phyloP scores from a whole-genome alignment of 1,140 invertebrate species.

The Diorhabda elongata region DNA sequence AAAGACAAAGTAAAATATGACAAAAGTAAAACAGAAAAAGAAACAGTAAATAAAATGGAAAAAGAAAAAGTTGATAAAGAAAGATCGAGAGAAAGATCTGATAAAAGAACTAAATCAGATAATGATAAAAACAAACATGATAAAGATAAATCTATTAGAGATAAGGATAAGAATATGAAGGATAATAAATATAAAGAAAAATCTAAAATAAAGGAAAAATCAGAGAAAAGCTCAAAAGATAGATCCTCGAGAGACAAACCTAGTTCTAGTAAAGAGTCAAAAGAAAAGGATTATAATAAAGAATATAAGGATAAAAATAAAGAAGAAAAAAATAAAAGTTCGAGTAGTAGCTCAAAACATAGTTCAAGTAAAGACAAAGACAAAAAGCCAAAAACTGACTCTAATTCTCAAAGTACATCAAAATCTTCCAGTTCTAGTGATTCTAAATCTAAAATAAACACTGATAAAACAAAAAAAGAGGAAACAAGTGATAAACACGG shows the following conservation, averaged over 20 bases:
- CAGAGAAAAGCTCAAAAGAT: conserved; percentile 17
- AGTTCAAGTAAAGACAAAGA: conserved; percentile 16
- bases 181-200: conserved; percentile 16
- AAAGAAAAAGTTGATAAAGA: conserved; percentile 28
- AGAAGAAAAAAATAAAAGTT: conserved; percentile 46
- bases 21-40: conserved; percentile 22
- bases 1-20: conserved; percentile 16
- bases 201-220: conserved; percentile 26
- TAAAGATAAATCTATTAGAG: conserved; percentile 13
- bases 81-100: conserved; percentile 22
- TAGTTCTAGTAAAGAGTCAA: not conserved
- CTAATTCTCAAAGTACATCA: conserved; percentile 30
- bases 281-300: conserved; percentile 20
- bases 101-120: conserved; percentile 25
- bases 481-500: conserved; percentile 4
- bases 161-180: conserved; percentile 27
- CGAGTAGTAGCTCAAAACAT: conserved; percentile 40
- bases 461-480: conserved; percentile 28
- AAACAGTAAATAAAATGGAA: conserved; percentile 10
- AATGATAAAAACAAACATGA: conserved; percentile 10
- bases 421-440: conserved; percentile 32
- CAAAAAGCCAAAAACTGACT: conserved; percentile 15
- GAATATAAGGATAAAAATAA: conserved; percentile 24
- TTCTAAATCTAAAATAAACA: conserved; percentile 30
- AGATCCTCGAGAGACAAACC: conserved; percentile 8